Base-by-base conservation (phyloP, 1,140 invertebrate genomes). In the Camponotus floridanus region DNA sequence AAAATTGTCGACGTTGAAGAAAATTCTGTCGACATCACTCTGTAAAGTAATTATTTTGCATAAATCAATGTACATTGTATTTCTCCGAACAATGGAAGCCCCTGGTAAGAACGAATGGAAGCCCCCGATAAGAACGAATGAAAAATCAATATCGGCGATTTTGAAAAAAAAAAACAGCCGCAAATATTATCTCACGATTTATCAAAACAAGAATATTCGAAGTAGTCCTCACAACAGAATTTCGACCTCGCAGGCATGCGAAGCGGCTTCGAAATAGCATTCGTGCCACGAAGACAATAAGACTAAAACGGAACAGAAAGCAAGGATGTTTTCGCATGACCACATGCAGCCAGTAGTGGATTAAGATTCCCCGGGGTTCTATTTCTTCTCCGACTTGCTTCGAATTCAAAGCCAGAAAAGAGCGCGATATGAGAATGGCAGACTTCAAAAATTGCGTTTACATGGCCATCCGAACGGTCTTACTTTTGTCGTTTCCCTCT, bases 191-290 rank as follows among this genome's bases (percentile, higher is more conserved):
- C 48, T 78, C 26, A 33, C 39, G 31, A 9, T 59, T n/a, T 42
- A 7, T 21, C 6, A 39, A 39, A 31, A 18, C 33, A 80, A 45
- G 2, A 80, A 45, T 68, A 51, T 65, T 65, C 8, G 15, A 51
- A 36, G 51, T 70, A 74, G 6, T 15, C 2, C 39, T 33, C 26
- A 33, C 26, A 36, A 45, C 15, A 31, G 68, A 83, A 62, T 83
- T 74, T 57, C 21, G 67, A 59, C 57, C 36, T 31, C 55, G 68
- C 68, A 62, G 21, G 13, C 18, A 74, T 74, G 68, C 65, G 33
- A 31, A 39, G 76, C 26, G 62, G 39, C 13, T 62, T 21, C 85
- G 42, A 81, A 86, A 86, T 86, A 81, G 85, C 67, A 71, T 70
- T 8, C 65, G 26, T 83, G 26, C 26, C 26, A 70, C 42, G 18